These are phyloP conservation scores for Melanerpes formicivorus DNA, from an alignment of 2,113 vertebrate genomes.

Conservation along the genomic window DNA sequence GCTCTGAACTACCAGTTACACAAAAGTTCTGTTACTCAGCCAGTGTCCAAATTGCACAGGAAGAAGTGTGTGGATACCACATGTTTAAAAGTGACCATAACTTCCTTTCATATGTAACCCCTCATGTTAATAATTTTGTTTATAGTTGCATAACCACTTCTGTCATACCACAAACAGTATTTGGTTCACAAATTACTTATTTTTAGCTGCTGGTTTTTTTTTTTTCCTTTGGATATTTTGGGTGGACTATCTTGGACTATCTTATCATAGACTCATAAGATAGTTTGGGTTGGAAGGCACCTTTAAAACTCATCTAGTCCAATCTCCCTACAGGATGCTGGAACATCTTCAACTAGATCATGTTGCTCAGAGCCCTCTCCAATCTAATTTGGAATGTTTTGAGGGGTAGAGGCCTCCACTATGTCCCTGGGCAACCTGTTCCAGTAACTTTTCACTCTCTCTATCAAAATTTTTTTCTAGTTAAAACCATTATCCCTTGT, in stretches of 20 bases:
- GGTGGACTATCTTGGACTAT: neutral
- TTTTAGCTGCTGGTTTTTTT: conserved; percentile 8
- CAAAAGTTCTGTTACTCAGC: conserved; percentile 46
- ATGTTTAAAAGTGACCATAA: conserved; percentile 58
- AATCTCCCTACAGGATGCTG: neutral
- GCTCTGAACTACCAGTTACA: conserved; percentile 54
- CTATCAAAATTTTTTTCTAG: neutral
- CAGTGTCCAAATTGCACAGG: conserved; percentile 65
- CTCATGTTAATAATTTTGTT: conserved; percentile 54
- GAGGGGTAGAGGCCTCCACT: neutral
- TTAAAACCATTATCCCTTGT: too few species aligned
- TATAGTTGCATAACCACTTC: conserved; percentile 54
- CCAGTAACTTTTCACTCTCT: neutral
- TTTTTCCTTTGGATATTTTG: conserved; percentile 18
- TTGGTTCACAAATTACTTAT: conserved; percentile 37
- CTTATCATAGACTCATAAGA: neutral
- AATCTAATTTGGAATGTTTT: neutral
- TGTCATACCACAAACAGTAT: conserved; percentile 28
- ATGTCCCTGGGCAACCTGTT: neutral
- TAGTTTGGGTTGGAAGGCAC: neutral
- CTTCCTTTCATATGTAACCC: neutral
- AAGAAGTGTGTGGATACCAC: conserved; percentile 53
- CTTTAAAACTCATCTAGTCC: neutral
- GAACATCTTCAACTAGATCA: neutral
- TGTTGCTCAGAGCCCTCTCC: neutral